Base-by-base conservation (phyloP, 2,113 vertebrate genomes). In the Galemys pyrenaicus region DNA sequence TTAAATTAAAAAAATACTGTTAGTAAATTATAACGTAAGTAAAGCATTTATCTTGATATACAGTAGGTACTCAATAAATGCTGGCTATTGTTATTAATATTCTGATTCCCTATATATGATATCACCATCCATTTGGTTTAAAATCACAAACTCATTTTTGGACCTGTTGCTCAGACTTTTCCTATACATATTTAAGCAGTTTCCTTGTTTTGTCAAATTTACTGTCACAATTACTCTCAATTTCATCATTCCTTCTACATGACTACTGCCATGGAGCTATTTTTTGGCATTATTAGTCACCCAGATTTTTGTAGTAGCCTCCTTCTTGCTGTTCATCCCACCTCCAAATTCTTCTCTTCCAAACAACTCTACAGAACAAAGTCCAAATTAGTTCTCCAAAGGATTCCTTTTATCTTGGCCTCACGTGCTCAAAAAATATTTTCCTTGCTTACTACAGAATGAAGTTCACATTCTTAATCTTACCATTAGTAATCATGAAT, bases 61-160 rank as follows among this genome's bases (percentile, higher is more conserved):
- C 0, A 77, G 16, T 90, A 90, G 54, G 13, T 71, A 28, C 30
- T 85, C 70, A 41, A 6, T 81, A 89, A 68, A 86, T 91, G 35
- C 28, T 54, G 49, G 37, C 30, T 80, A 60, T 17, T 58, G 35
- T 35, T 58, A 39, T 35, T 91, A 58, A 67, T 92, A 78, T 87
- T 87, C 20, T 94, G 37, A 79, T 5, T 49, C 73, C 11, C 16
- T 49, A 41, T 30, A 73, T 68, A 78, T 87, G 46, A 9, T 46
- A 87, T 94, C 37, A 71, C 24, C 17, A 87, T 78, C 12, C 3
- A 58, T 84, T 67, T 70, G 56, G 16, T 68, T 73, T 85, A 85
- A 88, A 87, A 84, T 24, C 7, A 95, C 58, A 54, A 41, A 94
- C n/a, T 83, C 24, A 54, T 51, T 26, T 74, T 87, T 88, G 64